Base-by-base conservation (phyloP, 2,113 vertebrate genomes). In the Spheniscus mendiculus region DNA sequence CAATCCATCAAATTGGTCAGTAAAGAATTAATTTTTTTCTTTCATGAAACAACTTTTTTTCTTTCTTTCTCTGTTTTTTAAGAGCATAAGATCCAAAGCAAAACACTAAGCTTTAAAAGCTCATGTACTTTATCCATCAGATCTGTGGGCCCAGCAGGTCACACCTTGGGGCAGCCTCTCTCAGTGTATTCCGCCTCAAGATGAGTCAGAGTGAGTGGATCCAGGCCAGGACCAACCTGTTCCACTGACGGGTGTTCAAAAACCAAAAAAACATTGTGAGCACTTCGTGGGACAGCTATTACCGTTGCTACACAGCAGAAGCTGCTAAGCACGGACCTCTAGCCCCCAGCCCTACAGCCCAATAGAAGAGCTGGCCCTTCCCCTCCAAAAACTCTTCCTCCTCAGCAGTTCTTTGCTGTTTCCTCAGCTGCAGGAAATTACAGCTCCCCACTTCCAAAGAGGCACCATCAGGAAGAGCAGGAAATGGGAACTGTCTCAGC, bases 391-490 rank as follows among this genome's bases (percentile, higher is more conserved):
- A 32, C 42, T 70, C 45, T 62, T n/a, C 26, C 42, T 70, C 38
- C 80, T 84, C 63, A 63, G 55, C 30, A 87, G 12, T 53, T 83
- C 58, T 29, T 22, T 49, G 58, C 67, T 7, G 10, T 52, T 83
- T 81, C 89, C 67, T 93, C 77, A 84, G 92, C 63, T 78, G 77
- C 55, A 1, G 5, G 58, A 83, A 91, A 93, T 27, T 2, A 58
- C 3, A 12, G 1, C 58, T 83, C 66, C 50, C 78, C 12, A 26
- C 2, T 42, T 62, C 58, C 74, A 47, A 32, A 77, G n/a, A 79
- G 29, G 56, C 25, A 9, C 58, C 0, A 0, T 5, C 1, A 1
- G 55, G 44, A 84, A 65, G 44, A 73, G 58, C 74, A 80, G 72
- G 76, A 81, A 87, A 50, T 0, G 0, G 38, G 47, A 74, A 47